Base-by-base conservation (phyloP, 2,888 invertebrate species). In the Xestobium rufovillosum region DNA sequence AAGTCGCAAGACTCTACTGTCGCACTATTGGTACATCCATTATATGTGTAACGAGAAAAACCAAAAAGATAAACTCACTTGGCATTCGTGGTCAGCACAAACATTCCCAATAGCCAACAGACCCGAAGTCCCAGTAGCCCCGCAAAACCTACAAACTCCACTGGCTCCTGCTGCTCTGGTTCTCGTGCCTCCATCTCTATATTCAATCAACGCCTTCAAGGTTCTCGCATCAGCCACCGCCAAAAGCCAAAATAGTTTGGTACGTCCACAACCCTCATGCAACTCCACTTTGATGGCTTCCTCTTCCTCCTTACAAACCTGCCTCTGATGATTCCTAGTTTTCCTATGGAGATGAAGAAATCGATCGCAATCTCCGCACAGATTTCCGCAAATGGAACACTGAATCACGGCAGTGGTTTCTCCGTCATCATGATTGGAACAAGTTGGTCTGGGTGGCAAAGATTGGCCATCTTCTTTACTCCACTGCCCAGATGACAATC, bases 401-500 rank as follows among this genome's bases (percentile, higher is more conserved):
- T 92, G 87, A 41, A 97, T 86, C 41, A 92, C 87, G 1, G 95
- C 96, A 9, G 80, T 74, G 0, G 95, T 96, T 58, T 85, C 79
- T 1, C 88, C 89, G 61, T 98, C 97, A 59, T 98, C 97, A 64
- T 98, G 97, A 66, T 98, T 98, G 33, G 79, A 81, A 67, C 97
- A 98, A 45, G 84, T 80, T 4, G 90, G 86, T 57, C 91, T 73
- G 8, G 75, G 75, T 36, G 72, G 73, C 27, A 71, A 66, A 44
- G 68, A 67, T 56, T 70, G 70, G 27, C 73, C 75, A 47, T 72
- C 70, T 26, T 72, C 64, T 51, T 80, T 79, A 50, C 76, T 79
- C 83, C 86, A 87, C 52, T 85, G 84, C 0, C 83, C 66, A n/a
- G 83, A 83, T 1, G 83, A 82, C 36, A 84, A 63, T 41, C 80